Percentiles rank a stretch among this genome's conserved stretches.
Conservation (phyloP, 2,113 vertebrate genomes). For the Heterotilapia buettikoferi region DNA sequence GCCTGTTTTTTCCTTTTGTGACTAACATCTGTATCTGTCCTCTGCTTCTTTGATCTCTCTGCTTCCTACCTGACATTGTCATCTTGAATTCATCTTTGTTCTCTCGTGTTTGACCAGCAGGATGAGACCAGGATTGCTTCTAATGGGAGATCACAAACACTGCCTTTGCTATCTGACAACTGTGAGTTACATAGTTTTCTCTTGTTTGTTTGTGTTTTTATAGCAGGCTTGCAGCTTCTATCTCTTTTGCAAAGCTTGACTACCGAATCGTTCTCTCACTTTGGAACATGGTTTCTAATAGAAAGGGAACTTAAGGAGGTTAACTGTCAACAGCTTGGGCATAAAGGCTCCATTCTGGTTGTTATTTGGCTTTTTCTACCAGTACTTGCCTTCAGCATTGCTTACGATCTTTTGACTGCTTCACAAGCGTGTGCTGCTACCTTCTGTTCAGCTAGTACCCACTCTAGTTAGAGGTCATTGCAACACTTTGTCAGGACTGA, state of each 20-base stretch:
- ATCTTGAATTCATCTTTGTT: background rate
- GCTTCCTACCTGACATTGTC: background rate
- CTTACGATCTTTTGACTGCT: constrained; percentile 12
- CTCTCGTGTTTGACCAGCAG: constrained; percentile 30
- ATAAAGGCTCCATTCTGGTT: background rate
- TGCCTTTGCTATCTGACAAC: constrained; percentile 34
- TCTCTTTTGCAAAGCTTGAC: background rate
- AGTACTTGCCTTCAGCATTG: background rate
- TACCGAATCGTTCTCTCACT: background rate
- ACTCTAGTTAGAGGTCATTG: background rate
- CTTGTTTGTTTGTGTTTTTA: background rate
- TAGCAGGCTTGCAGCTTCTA: background rate
- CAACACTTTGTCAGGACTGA: background rate
- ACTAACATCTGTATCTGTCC: background rate
- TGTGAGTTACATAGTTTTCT: constrained; percentile 45
- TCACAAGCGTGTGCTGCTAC: background rate
- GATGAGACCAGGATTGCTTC: constrained; percentile 48
- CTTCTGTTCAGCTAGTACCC: background rate
- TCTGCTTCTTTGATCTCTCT: background rate
- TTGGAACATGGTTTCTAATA: background rate
- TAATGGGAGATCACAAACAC: constrained; percentile 36
- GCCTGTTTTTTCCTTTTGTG: background rate
- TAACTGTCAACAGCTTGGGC: background rate
- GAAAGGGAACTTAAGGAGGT: background rate
- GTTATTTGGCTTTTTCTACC: background rate